Evolutionary conservation across 92 coral and sea anemone genomes (phyloP).

Genomic region (Heliopora coerulea): DNA sequence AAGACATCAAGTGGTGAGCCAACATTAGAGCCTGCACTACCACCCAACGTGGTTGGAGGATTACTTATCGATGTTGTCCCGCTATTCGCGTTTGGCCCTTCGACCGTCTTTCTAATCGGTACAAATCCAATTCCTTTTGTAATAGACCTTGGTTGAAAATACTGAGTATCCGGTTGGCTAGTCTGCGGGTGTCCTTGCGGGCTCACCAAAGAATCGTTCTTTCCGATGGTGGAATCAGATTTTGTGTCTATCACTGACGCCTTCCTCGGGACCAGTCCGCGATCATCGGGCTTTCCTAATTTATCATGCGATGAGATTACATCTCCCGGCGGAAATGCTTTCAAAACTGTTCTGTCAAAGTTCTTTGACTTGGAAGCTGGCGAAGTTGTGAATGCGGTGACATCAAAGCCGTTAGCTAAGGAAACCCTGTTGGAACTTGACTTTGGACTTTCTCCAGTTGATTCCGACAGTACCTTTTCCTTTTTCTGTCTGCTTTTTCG

Average conservation of each 20-base stretch:
- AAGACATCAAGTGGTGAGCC: conserved; percentile 21
- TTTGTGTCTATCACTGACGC: neutral
- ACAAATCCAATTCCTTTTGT: conserved; percentile 37
- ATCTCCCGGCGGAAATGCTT: neutral
- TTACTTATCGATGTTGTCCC: neutral
- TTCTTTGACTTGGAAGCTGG: neutral
- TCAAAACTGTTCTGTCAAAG: neutral
- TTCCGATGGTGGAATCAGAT: neutral
- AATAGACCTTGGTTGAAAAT: conserved; percentile 28
- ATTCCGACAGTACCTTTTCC: neutral
- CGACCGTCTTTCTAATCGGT: neutral
- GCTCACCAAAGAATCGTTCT: neutral
- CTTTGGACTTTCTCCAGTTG: neutral
- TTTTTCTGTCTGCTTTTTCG: conserved; percentile 30
- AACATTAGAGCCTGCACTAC: neutral
- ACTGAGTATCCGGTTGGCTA: neutral
- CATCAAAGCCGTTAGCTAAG: neutral
- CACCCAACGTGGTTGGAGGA: neutral
- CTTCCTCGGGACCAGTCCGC: conserved; percentile 16
- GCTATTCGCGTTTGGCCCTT: neutral
- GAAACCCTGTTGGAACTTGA: neutral
- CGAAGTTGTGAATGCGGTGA: neutral
- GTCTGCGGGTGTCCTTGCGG: neutral
- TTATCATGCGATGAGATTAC: neutral
- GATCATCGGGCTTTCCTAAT: neutral